These are phyloP conservation scores for Mythimna impura DNA, from an alignment of 2,888 invertebrate genomes.

Conservation along the genomic window DNA sequence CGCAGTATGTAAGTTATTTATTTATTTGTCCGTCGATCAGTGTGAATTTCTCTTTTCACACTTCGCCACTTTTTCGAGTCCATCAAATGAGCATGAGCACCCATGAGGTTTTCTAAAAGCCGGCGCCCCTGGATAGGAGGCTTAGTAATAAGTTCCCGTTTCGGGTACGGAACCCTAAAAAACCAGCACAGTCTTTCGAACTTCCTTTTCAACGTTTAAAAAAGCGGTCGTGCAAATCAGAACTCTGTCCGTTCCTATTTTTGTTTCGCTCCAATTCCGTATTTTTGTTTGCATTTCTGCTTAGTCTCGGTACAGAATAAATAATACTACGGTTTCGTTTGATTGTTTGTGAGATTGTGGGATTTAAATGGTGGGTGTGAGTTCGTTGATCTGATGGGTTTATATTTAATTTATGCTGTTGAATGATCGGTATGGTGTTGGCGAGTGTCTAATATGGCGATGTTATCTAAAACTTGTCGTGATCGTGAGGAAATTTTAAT, in stretches of 20 bases:
- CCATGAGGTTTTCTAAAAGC: too few relatives aligned
- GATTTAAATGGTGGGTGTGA: slow-evolving; percentile 29
- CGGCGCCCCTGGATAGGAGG: too few relatives aligned
- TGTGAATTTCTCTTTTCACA: too few relatives aligned
- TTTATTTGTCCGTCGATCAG: too few relatives aligned
- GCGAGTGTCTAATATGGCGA: neutral
- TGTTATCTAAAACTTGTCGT: neutral
- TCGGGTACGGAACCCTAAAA: too few relatives aligned
- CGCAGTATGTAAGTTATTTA: too few relatives aligned
- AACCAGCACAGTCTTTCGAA: neutral
- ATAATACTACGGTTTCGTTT: slow-evolving; percentile 29
- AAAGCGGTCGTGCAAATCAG: slow-evolving; percentile 18
- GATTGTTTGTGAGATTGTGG: slow-evolving; percentile 32
- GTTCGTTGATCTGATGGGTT: slow-evolving; percentile 42
- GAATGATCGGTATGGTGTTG: slow-evolving; percentile 19
- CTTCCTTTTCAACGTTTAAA: slow-evolving; percentile 23
- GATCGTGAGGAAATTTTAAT: too few relatives aligned
- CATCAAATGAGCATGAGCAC: too few relatives aligned
- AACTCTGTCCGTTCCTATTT: slow-evolving; percentile 35
- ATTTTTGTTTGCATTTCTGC: slow-evolving; percentile 50
- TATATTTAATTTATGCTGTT: slow-evolving; percentile 30
- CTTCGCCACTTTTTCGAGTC: too few relatives aligned
- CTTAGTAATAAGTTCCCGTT: too few relatives aligned
- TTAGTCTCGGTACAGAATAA: slow-evolving; percentile 48
- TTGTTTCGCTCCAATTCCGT: slow-evolving; percentile 41